phyloP scores from a whole-genome alignment of 2,113 vertebrate genomes.

The Stegostoma tigrinum region DNA sequence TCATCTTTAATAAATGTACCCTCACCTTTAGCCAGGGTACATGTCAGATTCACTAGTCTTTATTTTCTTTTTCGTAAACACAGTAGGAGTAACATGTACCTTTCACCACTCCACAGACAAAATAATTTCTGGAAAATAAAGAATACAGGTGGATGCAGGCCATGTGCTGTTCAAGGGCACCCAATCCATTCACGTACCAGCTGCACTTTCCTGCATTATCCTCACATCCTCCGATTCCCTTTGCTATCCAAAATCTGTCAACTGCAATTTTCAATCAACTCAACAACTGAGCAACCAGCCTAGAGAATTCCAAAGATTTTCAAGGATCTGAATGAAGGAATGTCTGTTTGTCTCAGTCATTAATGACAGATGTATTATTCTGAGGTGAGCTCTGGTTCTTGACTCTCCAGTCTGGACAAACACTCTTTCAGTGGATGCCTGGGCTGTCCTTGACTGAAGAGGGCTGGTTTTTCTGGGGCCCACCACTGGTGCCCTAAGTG shows the following conservation, averaged over 20 bases:
- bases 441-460: background rate
- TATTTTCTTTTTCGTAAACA: background rate
- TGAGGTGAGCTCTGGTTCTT: background rate
- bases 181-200: background rate
- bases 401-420: background rate
- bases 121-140: background rate
- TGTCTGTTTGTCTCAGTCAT: background rate
- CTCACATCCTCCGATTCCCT: background rate
- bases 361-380: background rate
- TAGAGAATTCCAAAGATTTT: background rate
- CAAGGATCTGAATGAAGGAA: background rate
- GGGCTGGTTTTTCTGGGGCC: background rate
- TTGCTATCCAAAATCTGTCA: background rate
- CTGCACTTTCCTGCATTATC: background rate
- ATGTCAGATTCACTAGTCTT: background rate
- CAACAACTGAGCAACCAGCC: background rate
- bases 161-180: background rate
- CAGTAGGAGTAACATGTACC: background rate
- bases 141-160: background rate
- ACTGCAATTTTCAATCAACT: background rate
- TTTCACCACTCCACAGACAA: background rate
- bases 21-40: background rate
- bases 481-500: background rate
- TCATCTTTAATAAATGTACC: background rate
- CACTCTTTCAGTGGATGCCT: background rate